phyloP scores from a whole-genome alignment of 2,113 vertebrate genomes.

The Anseranas semipalmata region DNA sequence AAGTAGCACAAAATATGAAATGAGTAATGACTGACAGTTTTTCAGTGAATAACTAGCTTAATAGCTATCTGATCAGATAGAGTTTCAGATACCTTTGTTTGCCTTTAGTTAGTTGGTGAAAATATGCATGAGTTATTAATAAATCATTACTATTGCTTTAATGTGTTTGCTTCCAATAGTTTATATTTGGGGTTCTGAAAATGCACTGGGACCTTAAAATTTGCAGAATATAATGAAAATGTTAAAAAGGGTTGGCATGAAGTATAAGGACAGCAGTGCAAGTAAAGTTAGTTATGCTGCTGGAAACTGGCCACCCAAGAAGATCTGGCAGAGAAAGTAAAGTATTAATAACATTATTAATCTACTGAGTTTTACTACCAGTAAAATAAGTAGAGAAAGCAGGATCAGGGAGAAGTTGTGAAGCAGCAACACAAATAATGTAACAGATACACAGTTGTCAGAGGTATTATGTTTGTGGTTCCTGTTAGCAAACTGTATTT shows the following conservation, averaged over 20 bases:
- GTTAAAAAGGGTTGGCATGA: not conserved
- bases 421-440: constrained; percentile 20
- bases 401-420: constrained; percentile 8
- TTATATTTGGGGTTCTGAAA: not conserved
- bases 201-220: not conserved
- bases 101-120: not conserved
- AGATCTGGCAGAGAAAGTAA: constrained; percentile 38
- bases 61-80: not conserved
- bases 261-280: not conserved
- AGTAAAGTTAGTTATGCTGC: not conserved
- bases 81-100: not conserved
- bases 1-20: not conserved
- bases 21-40: not conserved
- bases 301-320: constrained; percentile 47
- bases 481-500: not conserved
- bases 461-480: not conserved
- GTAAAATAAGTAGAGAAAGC: constrained; percentile 24
- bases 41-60: not conserved
- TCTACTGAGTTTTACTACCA: constrained; percentile 46
- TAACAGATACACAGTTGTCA: not conserved
- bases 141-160: not conserved
- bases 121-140: not conserved
- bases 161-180: not conserved
- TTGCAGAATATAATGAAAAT: not conserved
- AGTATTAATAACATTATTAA: constrained; percentile 42